Conservation (phyloP, 2,888 invertebrate species). For the Sylvicola cinctus region DNA sequence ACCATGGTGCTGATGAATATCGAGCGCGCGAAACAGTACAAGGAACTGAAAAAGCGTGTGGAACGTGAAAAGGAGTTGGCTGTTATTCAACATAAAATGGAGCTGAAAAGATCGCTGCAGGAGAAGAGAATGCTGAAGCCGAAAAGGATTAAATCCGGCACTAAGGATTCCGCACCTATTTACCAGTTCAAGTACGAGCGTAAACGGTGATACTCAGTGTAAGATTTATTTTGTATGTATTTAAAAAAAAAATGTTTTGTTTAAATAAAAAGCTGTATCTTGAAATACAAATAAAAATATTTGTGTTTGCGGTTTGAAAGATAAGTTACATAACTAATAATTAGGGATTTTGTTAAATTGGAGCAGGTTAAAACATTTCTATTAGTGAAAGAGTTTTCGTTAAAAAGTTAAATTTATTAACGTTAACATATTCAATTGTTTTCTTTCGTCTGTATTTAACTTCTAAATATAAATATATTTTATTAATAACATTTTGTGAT, state of each 20-base stretch:
- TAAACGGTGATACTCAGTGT: slow-evolving; percentile 35
- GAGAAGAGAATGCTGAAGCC: slow-evolving; percentile 43
- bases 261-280: too few species aligned
- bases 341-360: too few species aligned
- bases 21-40: slow-evolving; percentile 33
- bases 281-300: too few species aligned
- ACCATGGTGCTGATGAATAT: slow-evolving; percentile 13
- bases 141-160: slow-evolving; percentile 37
- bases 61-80: slow-evolving; percentile 55
- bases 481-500: too few species aligned
- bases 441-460: too few species aligned
- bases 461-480: too few species aligned
- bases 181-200: slow-evolving; percentile 66
- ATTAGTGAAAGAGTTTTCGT: too few species aligned
- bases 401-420: too few species aligned
- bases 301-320: too few species aligned
- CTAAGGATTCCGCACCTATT: slow-evolving; percentile 46
- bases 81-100: slow-evolving; percentile 58
- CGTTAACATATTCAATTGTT: too few species aligned
- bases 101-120: slow-evolving; percentile 44
- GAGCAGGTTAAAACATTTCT: too few species aligned
- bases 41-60: slow-evolving; percentile 53
- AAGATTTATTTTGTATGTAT: background rate
- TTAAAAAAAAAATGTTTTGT: background rate
- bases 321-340: too few species aligned